Conservation (phyloP, 2,888 invertebrate species). For the Dorcus parallelipipedus region DNA sequence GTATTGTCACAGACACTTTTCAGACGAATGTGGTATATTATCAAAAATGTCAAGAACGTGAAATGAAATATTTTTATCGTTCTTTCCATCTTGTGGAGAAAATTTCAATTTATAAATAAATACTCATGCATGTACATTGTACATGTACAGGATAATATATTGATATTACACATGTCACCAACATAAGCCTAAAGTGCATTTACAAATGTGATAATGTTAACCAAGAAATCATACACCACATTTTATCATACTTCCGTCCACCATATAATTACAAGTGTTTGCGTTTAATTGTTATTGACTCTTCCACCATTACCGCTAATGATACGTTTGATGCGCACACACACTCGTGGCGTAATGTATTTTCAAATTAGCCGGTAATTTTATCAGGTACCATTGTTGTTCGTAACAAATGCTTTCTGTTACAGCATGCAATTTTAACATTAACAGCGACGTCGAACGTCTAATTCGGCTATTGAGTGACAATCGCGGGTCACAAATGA, state of each 20-base stretch:
- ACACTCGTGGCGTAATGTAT: constrained; percentile 22
- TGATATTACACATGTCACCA: too few relatives aligned
- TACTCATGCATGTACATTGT: too few relatives aligned
- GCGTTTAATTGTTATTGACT: constrained; percentile 14
- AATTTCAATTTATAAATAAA: too few relatives aligned
- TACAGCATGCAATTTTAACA: constrained; percentile 35
- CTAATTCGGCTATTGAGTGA: constrained; percentile 29
- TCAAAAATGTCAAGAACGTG: too few relatives aligned
- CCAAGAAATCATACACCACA: too few relatives aligned
- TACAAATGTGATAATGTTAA: too few relatives aligned
- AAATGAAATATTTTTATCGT: too few relatives aligned
- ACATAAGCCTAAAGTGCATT: too few relatives aligned
- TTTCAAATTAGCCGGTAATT: constrained; percentile 26
- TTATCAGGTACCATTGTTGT: constrained; percentile 24
- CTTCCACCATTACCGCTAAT: constrained; percentile 17
- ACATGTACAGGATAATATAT: too few relatives aligned
- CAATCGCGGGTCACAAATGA: constrained; percentile 15
- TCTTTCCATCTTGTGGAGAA: too few relatives aligned
- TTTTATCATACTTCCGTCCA: not conserved
- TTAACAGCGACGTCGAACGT: constrained; percentile 26
- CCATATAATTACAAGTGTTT: constrained; percentile 4
- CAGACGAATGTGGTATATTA: too few relatives aligned
- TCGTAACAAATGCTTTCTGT: constrained; percentile 17
- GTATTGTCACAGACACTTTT: too few relatives aligned
- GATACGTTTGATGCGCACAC: constrained; percentile 17